phyloP scores from a whole-genome alignment of 2,113 vertebrate species.

The Poeciliopsis prolifica region DNA sequence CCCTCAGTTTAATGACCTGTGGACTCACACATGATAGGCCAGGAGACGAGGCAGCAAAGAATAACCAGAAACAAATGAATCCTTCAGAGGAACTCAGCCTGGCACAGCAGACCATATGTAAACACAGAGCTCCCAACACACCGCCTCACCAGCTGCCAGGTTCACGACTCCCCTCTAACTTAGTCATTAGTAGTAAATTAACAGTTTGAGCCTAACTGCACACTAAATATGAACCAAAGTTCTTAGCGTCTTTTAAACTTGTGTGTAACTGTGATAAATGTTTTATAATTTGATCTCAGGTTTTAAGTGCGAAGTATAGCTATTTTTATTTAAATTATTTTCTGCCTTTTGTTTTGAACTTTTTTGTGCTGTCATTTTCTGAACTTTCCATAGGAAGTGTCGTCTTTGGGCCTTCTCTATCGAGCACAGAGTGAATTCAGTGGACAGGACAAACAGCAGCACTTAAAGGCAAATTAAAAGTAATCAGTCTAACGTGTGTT shows the following conservation, averaged over 20 bases:
- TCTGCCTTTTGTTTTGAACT: background rate
- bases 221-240: background rate
- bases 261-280: too few species aligned
- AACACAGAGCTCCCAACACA: conserved; percentile 50
- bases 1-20: conserved; percentile 63
- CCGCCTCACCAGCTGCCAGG: conserved; percentile 58
- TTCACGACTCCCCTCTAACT: conserved; percentile 24
- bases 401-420: too few species aligned
- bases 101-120: conserved; percentile 46
- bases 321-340: background rate
- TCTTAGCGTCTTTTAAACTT: background rate
- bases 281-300: background rate
- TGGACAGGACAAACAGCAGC: too few species aligned
- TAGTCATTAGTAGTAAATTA: conserved; percentile 2
- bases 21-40: conserved; percentile 30
- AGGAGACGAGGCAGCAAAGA: conserved; percentile 34
- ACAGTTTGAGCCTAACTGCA: conserved; percentile 9
- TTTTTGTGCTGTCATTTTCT: too few species aligned
- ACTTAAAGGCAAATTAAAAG: too few species aligned
- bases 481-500: too few species aligned
- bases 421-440: too few species aligned
- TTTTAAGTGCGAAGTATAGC: background rate
- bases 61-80: conserved; percentile 60
- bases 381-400: too few species aligned
- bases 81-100: conserved; percentile 44